Base-by-base conservation (phyloP, 2,113 vertebrate species). In the Nettapus auritus region DNA sequence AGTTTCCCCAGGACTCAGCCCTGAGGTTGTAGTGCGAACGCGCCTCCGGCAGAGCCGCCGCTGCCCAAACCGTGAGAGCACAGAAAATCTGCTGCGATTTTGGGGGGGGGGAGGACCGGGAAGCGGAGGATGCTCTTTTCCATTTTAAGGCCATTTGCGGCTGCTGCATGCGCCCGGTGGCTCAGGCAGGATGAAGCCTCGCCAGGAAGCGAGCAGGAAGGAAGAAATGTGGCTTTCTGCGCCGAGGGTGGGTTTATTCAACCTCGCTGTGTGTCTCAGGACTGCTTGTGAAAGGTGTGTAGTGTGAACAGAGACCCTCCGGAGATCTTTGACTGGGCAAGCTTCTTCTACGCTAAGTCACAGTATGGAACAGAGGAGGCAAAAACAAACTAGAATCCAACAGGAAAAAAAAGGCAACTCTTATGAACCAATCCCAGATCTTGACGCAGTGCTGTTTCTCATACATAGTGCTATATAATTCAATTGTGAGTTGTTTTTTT, bases 381-480 rank as follows among this genome's bases (percentile, higher is more conserved):
- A 90, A 93, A 94, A 98, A 97, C 97, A 96, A 98, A 97, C 96
- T 88, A 97, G 98, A 76, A 97, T 97, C 90, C 95, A 88, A 86
- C 88, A 46, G 94, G 20, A 48, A 48, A 75, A 73, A 69, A 82
- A 53, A 64, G 53, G 71, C 89, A 88, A 85, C 73, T 95, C 93
- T 85, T 44, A 91, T 9, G 83, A 90, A 89, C 86, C 88, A 82
- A 88, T 92, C 88, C 82, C 89, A 84, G 93, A 80, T 94, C 94
- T 96, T 79, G 82, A 88, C 88, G 97, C 97, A 98, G 97, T 97
- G 97, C 97, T 97, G 96, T 97, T 95, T 93, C 96, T 97, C 91
- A 33, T 90, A 97, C 93, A 93, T 96, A 98, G 98, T 99, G 99
- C 98, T 99, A 98, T 98, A 97, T 98, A 96, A 97, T 96, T 98